Evolutionary conservation across 2,888 invertebrate species (phyloP).

Genomic region (Rapana venosa): DNA sequence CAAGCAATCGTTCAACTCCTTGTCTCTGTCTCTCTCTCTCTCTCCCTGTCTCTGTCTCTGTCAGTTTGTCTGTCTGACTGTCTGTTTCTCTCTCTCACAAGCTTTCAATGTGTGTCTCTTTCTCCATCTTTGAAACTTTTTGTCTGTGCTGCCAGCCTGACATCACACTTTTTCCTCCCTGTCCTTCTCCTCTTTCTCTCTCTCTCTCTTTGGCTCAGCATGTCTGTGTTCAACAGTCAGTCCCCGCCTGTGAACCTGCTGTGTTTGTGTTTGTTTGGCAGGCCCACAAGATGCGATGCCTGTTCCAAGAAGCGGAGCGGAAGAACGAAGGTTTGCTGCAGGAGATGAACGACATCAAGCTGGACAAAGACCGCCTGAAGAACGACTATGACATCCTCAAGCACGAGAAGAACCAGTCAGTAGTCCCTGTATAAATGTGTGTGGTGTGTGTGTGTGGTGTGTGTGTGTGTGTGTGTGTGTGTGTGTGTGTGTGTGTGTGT

Average conservation of each 20-base stretch:
- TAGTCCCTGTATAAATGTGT: neutral
- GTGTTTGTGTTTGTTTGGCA: conserved; percentile 48
- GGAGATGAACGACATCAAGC: conserved; percentile 64
- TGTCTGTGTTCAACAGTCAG: neutral
- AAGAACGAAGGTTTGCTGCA: conserved; percentile 67
- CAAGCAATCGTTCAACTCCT: too few species aligned
- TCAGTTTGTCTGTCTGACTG: too few species aligned
- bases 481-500: too few species aligned
- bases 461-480: too few species aligned
- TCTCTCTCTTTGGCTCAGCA: neutral
- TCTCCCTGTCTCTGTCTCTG: too few species aligned
- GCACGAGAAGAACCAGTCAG: conserved; percentile 42
- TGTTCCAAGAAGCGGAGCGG: conserved; percentile 71
- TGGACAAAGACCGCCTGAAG: conserved; percentile 63
- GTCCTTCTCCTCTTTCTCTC: neutral
- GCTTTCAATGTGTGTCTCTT: too few species aligned
- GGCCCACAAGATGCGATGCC: conserved; percentile 67
- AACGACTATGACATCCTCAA: conserved; percentile 62
- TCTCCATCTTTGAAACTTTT: too few species aligned
- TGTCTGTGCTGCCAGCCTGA: too few species aligned
- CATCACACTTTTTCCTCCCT: neutral
- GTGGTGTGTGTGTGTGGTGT: neutral
- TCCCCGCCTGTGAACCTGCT: neutral
- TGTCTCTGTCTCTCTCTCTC: too few species aligned
- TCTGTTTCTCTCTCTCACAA: too few species aligned